Conservation (phyloP, 2,797 vertebrate species). For the Philypnodon macrostomus region DNA sequence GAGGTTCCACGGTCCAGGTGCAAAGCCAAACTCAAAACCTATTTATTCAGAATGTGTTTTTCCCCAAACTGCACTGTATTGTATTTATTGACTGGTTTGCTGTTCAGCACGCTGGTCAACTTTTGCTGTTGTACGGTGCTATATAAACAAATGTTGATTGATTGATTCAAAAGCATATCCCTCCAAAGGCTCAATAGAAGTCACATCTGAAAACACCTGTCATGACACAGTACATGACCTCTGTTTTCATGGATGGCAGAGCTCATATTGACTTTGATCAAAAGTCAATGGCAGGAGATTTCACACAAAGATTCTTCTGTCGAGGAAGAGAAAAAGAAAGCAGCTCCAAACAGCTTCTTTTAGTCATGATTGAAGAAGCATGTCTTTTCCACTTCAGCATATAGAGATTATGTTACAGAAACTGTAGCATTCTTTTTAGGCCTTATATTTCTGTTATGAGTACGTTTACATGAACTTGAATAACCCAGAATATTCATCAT, state of each 20-base stretch:
- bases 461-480: no score
- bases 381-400: background rate
- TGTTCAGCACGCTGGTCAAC: no score
- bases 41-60: no score
- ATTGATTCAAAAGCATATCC: background rate
- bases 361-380: background rate
- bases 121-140: no score
- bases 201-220: background rate
- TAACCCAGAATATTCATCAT: no score
- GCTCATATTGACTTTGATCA: constrained; percentile 9
- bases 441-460: no score
- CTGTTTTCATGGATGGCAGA: background rate
- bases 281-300: constrained; percentile 2
- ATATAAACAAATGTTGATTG: no score
- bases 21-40: no score
- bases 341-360: background rate
- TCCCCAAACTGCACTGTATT: no score
- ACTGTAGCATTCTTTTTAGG: no score
- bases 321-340: constrained; percentile 2
- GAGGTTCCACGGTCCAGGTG: no score
- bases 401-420: background rate
- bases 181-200: constrained; percentile 12
- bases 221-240: constrained; percentile 18
- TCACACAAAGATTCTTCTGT: background rate
- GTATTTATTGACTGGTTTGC: no score